These are phyloP conservation scores for Cephalopachus bancanus DNA, from an alignment of 2,797 vertebrate species.

Conservation along the genomic window DNA sequence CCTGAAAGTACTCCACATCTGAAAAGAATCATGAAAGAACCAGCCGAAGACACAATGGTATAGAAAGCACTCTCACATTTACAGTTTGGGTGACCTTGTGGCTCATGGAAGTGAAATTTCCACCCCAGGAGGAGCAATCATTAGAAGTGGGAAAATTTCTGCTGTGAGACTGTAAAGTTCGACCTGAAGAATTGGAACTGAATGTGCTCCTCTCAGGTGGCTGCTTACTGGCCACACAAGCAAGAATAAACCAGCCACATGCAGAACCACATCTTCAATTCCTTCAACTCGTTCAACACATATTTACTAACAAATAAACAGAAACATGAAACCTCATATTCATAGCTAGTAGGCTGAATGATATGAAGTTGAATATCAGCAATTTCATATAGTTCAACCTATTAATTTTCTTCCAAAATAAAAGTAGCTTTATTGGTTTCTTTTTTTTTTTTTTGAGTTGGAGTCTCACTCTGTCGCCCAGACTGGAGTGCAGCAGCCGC, in stretches of 20 bases:
- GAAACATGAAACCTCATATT: background rate
- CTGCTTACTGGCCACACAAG: constrained; percentile 68
- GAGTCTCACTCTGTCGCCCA: too few relatives aligned
- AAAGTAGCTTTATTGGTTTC: background rate
- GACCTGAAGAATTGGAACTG: constrained; percentile 43
- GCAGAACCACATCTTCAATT: background rate
- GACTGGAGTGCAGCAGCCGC: too few relatives aligned
- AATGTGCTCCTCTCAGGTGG: background rate
- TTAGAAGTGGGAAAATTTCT: constrained; percentile 68
- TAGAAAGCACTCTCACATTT: constrained; percentile 84
- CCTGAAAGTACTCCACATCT: constrained; percentile 86
- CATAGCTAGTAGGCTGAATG: background rate
- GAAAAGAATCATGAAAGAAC: constrained; percentile 85
- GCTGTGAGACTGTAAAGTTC: constrained; percentile 69
- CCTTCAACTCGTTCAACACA: background rate
- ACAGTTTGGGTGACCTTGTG: constrained; percentile 85
- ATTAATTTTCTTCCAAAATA: constrained; percentile 11
- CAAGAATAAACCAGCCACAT: constrained; percentile 55
- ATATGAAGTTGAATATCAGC: background rate
- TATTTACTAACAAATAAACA: background rate
- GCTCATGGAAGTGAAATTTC: constrained; percentile 82
- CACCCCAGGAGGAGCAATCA: constrained; percentile 76
- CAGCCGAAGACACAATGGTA: constrained; percentile 80
- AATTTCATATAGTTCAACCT: background rate
- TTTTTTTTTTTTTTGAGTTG: background rate